Conservation (phyloP, 2,113 vertebrate genomes). For the Cyprinodon brontotheroides region DNA sequence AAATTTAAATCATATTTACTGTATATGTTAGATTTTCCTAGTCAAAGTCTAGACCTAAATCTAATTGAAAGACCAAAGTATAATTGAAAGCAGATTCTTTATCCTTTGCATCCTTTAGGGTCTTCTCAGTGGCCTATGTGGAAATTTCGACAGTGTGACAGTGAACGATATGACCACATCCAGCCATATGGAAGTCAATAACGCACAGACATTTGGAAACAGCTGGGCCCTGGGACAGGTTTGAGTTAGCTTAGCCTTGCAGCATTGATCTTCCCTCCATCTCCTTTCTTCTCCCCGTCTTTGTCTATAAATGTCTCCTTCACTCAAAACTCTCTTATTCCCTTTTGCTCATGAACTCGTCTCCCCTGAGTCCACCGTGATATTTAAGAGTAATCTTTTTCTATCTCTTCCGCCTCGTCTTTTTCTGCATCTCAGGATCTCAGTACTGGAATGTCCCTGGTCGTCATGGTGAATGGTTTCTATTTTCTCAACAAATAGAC, state of each 20-base stretch:
- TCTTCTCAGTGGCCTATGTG: conserved; percentile 92
- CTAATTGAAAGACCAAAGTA: no score
- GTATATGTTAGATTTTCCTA: no score
- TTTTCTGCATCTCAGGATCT: conserved; percentile 49
- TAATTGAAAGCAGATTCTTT: no score
- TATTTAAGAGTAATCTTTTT: conserved; percentile 73
- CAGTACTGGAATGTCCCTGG: conserved; percentile 39
- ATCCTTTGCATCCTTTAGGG: conserved; percentile 73
- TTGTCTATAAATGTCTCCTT: conserved; percentile 22
- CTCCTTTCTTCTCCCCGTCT: conserved; percentile 36
- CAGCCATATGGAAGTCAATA: conserved; percentile 96
- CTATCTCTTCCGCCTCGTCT: conserved; percentile 3
- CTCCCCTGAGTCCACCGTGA: conserved; percentile 60
- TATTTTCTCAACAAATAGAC: conserved; percentile 55
- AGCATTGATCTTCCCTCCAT: conserved; percentile 30
- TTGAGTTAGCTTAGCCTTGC: conserved; percentile 33
- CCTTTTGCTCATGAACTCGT: conserved; percentile 31
- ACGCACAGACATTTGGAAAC: conserved; percentile 94
- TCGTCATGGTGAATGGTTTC: conserved; percentile 68
- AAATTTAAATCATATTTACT: no score
- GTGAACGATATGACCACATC: conserved; percentile 98
- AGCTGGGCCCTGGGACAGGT: conserved; percentile 98
- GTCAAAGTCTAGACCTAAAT: no score
- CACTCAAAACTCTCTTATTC: conserved; percentile 13
- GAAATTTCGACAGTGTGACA: conserved; percentile 97